These are phyloP conservation scores for Ornithorhynchus anatinus DNA, from an alignment of 2,113 vertebrate genomes.

Conservation along the genomic window DNA sequence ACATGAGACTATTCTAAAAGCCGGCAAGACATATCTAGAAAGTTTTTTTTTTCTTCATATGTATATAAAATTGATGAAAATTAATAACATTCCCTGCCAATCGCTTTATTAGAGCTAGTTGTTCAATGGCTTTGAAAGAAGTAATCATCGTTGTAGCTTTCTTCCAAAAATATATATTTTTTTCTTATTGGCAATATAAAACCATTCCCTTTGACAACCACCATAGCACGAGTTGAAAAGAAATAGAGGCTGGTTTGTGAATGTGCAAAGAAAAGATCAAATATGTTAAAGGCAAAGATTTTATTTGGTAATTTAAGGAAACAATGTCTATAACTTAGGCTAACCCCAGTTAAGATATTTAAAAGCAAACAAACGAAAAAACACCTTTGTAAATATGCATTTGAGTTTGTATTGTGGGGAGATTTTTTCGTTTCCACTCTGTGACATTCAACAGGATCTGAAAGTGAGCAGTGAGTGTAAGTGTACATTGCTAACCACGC, in stretches of 20 bases:
- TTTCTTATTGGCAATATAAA: conserved; percentile 15
- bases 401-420: conserved; percentile 67
- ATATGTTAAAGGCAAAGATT: conserved; percentile 67
- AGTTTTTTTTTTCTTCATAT: background rate
- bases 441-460: conserved; percentile 63
- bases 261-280: conserved; percentile 31
- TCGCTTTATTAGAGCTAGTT: background rate
- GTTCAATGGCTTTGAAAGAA: conserved; percentile 2
- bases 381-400: conserved; percentile 66
- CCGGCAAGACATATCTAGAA: no score
- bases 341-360: conserved; percentile 62
- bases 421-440: conserved; percentile 49
- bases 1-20: no score
- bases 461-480: conserved; percentile 59
- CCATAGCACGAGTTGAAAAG: background rate
- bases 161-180: background rate
- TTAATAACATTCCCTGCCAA: background rate
- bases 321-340: conserved; percentile 63
- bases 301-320: conserved; percentile 61
- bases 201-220: background rate
- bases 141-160: conserved; percentile 27
- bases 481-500: conserved; percentile 48
- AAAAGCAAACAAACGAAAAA: no score
- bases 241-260: conserved; percentile 12
- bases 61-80: background rate